Evolutionary conservation across 23 tunicate genomes (phyloP).

Genomic region (Trididemnum clinides): DNA sequence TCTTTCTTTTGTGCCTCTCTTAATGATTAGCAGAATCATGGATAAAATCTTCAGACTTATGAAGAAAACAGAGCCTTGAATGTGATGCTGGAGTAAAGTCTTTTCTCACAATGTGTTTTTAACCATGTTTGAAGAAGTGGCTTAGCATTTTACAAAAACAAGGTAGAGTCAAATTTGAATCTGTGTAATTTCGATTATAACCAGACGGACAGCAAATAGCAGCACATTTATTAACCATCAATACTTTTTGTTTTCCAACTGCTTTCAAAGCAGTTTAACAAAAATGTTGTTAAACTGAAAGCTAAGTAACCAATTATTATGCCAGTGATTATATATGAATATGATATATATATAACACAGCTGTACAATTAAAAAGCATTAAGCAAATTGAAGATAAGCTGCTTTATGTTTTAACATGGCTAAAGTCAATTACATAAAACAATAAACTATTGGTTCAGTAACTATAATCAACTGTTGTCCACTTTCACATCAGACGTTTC

Average conservation of each 20-base stretch:
- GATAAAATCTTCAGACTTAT: not conserved
- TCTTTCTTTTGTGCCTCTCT: conserved; percentile 26
- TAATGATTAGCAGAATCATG: not conserved
- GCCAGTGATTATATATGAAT: too few species aligned
- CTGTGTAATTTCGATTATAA: not conserved
- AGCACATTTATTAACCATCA: not conserved
- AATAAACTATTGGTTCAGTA: too few species aligned
- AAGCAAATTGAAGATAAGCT: too few species aligned
- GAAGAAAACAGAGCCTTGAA: not conserved
- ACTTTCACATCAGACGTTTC: too few species aligned
- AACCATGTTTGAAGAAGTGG: not conserved
- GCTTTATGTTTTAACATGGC: too few species aligned
- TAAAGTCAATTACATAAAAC: too few species aligned
- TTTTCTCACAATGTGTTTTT: not conserved
- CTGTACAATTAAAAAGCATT: too few species aligned
- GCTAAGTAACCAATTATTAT: too few species aligned
- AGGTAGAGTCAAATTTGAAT: not conserved
- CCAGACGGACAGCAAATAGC: not conserved
- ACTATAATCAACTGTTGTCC: too few species aligned
- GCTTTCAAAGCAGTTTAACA: not conserved
- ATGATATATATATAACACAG: too few species aligned
- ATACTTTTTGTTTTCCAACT: not conserved
- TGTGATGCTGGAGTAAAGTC: not conserved
- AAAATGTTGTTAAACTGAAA: not conserved
- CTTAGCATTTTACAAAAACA: not conserved